Evolutionary conservation across 2,888 invertebrate genomes (phyloP).

Genomic region (Morpho helenor): DNA sequence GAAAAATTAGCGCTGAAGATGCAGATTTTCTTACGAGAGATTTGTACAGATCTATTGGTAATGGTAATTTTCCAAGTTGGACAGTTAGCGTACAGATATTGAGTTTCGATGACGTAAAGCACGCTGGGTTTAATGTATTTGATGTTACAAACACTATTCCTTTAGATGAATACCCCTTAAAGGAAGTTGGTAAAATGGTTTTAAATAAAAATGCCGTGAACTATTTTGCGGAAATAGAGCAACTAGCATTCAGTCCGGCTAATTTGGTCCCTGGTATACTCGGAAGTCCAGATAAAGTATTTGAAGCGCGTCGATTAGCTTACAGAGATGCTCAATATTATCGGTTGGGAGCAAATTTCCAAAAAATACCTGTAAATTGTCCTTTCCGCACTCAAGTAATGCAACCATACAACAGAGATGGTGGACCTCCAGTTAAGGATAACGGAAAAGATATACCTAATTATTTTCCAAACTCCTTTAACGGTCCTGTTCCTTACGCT

Average conservation of each 20-base stretch:
- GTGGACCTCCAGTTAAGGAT: constrained; percentile 84
- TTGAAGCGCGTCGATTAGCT: constrained; percentile 89
- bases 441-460: constrained; percentile 94
- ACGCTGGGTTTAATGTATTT: constrained; percentile 90
- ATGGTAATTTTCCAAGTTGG: constrained; percentile 86
- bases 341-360: constrained; percentile 93
- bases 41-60: constrained; percentile 90
- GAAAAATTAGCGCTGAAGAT: constrained; percentile 82
- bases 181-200: constrained; percentile 89
- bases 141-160: constrained; percentile 94
- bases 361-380: constrained; percentile 95
- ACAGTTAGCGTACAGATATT: constrained; percentile 89
- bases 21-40: constrained; percentile 93
- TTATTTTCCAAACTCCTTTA: constrained; percentile 96
- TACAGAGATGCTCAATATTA: constrained; percentile 91
- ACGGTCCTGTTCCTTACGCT: constrained; percentile 85
- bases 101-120: constrained; percentile 88
- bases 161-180: constrained; percentile 85
- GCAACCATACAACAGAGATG: constrained; percentile 91
- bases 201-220: constrained; percentile 92
- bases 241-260: constrained; percentile 91
- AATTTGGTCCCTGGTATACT: constrained; percentile 94
- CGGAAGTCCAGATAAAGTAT: constrained; percentile 93
- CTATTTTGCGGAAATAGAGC: constrained; percentile 95
- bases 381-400: constrained; percentile 83